Evolutionary conservation across 2,113 vertebrate genomes (phyloP).

Genomic region (Ellobius talpinus): DNA sequence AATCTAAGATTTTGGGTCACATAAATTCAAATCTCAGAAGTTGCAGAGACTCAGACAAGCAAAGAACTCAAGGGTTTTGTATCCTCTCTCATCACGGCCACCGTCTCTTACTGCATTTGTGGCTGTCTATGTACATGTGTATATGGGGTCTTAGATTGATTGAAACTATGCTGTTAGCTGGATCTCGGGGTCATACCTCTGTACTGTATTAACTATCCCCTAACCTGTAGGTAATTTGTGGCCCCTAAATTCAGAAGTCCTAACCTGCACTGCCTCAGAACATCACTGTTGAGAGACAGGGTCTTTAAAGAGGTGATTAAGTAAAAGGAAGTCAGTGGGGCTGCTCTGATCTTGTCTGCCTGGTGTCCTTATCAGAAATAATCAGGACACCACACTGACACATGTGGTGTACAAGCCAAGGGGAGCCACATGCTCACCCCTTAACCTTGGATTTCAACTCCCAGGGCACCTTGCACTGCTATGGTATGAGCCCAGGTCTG

Average conservation of each 20-base stretch:
- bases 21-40: background rate
- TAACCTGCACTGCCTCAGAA: background rate
- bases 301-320: background rate
- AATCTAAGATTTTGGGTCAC: background rate
- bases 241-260: background rate
- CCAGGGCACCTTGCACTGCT: background rate
- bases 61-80: accelerated
- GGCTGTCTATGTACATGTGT: accelerated
- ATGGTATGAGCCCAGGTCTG: background rate
- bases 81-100: accelerated
- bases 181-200: background rate
- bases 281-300: background rate
- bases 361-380: background rate
- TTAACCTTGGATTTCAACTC: background rate
- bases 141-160: background rate
- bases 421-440: too few species aligned
- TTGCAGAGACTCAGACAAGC: background rate
- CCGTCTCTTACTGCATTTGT: background rate
- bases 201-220: accelerated
- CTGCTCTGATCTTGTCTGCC: background rate
- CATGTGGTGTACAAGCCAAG: accelerated
- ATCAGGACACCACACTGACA: too few species aligned
- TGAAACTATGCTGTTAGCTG: background rate
- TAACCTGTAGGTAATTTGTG: background rate
- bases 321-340: background rate